phyloP scores from a whole-genome alignment of 2,113 vertebrate species.

The Rhea americana region DNA sequence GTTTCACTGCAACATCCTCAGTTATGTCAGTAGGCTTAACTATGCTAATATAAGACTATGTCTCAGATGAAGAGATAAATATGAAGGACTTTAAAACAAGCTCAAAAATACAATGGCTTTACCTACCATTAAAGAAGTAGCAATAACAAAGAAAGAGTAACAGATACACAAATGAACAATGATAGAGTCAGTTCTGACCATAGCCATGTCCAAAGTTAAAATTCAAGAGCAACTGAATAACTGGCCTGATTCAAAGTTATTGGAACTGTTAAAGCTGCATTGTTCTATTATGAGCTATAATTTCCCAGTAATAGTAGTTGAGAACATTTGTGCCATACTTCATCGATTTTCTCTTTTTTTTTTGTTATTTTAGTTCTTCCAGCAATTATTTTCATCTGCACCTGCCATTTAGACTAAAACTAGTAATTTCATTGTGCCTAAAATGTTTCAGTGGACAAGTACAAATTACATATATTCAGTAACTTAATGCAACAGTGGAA shows the following conservation, averaged over 20 bases:
- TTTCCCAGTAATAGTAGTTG: slow-evolving; percentile 44
- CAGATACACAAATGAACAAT: neutral
- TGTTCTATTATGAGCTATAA: slow-evolving; percentile 41
- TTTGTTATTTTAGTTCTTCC: slow-evolving; percentile 62
- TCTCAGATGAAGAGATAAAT: neutral
- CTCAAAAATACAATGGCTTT: neutral
- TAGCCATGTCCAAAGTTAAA: neutral
- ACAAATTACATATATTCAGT: slow-evolving; percentile 87
- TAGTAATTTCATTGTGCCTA: slow-evolving; percentile 83
- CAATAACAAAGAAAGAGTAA: neutral
- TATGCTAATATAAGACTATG: neutral
- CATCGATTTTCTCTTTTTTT: slow-evolving; percentile 40
- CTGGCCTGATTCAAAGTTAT: neutral
- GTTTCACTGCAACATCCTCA: neutral
- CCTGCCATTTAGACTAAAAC: slow-evolving; percentile 68
- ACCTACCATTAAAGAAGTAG: neutral
- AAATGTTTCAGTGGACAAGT: slow-evolving; percentile 87
- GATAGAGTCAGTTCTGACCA: neutral
- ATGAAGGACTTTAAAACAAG: neutral
- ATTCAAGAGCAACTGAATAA: slow-evolving; percentile 9
- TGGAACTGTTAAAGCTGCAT: slow-evolving; percentile 3
- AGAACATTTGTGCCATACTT: slow-evolving; percentile 52
- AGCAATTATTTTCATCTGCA: slow-evolving; percentile 69
- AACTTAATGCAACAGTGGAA: slow-evolving; percentile 88
- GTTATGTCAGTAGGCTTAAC: neutral